These are phyloP conservation scores for Acanthoscelides obtectus DNA, from an alignment of 2,888 invertebrate species.

Conservation along the genomic window DNA sequence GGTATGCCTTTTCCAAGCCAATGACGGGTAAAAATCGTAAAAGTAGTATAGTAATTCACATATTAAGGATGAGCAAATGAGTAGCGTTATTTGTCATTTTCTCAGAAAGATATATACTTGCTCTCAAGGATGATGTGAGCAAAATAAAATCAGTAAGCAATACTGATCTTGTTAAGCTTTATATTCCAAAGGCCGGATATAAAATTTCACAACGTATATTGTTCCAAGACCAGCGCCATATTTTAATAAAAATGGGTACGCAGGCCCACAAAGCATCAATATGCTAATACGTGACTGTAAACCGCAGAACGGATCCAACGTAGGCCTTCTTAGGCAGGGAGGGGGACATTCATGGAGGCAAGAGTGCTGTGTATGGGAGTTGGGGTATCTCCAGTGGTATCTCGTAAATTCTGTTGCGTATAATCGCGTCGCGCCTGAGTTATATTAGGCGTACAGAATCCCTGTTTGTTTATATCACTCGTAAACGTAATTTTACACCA, in stretches of 20 bases:
- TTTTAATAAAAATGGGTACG: not conserved
- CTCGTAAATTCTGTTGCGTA: not conserved
- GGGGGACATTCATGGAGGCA: too few species aligned
- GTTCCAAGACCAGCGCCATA: not conserved
- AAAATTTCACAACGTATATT: too few species aligned
- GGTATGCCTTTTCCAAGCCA: too few species aligned
- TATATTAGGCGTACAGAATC: not conserved
- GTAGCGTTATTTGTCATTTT: too few species aligned
- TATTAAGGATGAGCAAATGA: too few species aligned
- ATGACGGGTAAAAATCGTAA: too few species aligned
- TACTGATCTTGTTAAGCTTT: too few species aligned
- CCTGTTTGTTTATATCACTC: not conserved
- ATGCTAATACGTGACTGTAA: not conserved
- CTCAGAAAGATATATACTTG: too few species aligned
- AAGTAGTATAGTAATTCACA: too few species aligned
- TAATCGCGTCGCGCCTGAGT: not conserved
- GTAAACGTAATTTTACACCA: not conserved
- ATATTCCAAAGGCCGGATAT: too few species aligned
- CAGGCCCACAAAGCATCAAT: not conserved
- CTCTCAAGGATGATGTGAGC: too few species aligned
- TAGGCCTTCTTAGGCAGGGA: not conserved
- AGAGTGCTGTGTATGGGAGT: not conserved
- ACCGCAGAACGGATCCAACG: not conserved
- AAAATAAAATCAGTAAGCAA: too few species aligned
- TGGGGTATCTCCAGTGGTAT: not conserved